These are phyloP conservation scores for Haliclona indistincta DNA, from an alignment of 37 sponge, comb jelly and placozoan species.

Conservation along the genomic window DNA sequence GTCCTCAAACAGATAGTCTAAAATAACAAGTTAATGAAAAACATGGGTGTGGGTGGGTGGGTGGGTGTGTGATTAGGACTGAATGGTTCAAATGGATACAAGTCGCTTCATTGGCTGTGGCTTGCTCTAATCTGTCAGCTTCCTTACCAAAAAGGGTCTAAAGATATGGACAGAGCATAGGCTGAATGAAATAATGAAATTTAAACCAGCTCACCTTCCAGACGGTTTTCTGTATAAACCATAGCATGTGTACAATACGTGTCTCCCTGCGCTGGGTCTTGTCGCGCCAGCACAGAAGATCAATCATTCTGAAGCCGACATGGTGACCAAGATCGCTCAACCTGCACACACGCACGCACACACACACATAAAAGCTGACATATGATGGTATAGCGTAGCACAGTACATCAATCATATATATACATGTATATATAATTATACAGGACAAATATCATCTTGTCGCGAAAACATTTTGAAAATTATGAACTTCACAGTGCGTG, in stretches of 20 bases:
- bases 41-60: slow-evolving; percentile 1
- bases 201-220: slow-evolving; percentile 78
- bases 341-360: slow-evolving; percentile 51
- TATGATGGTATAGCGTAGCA: not conserved
- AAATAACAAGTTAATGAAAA: slow-evolving; percentile 1
- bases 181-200: not conserved
- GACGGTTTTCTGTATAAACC: slow-evolving; percentile 89
- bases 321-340: slow-evolving; percentile 85
- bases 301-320: slow-evolving; percentile 89
- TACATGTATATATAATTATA: not conserved
- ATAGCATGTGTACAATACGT: slow-evolving; percentile 75
- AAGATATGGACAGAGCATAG: not conserved
- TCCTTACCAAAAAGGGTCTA: slow-evolving; percentile 95
- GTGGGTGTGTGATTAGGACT: not conserved
- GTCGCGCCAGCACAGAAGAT: slow-evolving; percentile 81
- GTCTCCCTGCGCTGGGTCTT: slow-evolving; percentile 84
- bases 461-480: too few relatives aligned
- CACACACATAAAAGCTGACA: slow-evolving; percentile 18
- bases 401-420: not conserved
- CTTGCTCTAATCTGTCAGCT: slow-evolving; percentile 93
- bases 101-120: slow-evolving; percentile 83
- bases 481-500: too few relatives aligned
- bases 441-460: too few relatives aligned
- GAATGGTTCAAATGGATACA: slow-evolving; percentile 55
- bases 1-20: slow-evolving; percentile 94